Conservation (phyloP, 2,797 vertebrate genomes). For the Gymnodraco acuticeps region DNA sequence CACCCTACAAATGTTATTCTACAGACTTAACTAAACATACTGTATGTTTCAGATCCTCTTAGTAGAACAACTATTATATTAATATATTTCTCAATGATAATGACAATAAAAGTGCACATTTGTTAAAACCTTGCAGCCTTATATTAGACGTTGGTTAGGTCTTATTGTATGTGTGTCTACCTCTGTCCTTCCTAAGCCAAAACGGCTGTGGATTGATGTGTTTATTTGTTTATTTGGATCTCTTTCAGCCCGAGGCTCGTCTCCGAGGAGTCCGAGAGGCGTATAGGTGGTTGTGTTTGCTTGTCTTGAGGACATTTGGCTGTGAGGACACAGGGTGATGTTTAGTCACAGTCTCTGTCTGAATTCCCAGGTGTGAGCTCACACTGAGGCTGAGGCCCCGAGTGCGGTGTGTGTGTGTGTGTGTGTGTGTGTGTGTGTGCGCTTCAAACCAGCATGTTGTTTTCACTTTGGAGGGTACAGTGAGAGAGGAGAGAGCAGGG, state of each 20-base stretch:
- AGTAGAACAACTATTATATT: too few relatives aligned
- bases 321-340: constrained; percentile 59
- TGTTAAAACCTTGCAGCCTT: too few relatives aligned
- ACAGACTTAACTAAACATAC: too few relatives aligned
- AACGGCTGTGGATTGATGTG: not conserved
- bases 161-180: not conserved
- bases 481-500: constrained; percentile 20
- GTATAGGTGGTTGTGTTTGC: constrained; percentile 63
- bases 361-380: constrained; percentile 78
- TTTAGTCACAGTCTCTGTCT: constrained; percentile 54
- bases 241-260: not conserved
- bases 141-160: not conserved
- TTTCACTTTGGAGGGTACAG: constrained; percentile 35
- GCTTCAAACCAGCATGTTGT: constrained; percentile 62
- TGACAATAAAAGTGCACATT: too few relatives aligned
- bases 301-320: constrained; percentile 41
- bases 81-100: too few relatives aligned
- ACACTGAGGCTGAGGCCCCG: constrained; percentile 55
- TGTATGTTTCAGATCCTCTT: too few relatives aligned
- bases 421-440: not conserved
- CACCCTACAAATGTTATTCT: too few relatives aligned
- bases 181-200: not conserved
- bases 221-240: constrained; percentile 29
- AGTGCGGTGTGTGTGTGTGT: constrained; percentile 20
- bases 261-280: constrained; percentile 23